Base-by-base conservation (phyloP, 2,113 vertebrate genomes). In the Aspiorhynchus laticeps region DNA sequence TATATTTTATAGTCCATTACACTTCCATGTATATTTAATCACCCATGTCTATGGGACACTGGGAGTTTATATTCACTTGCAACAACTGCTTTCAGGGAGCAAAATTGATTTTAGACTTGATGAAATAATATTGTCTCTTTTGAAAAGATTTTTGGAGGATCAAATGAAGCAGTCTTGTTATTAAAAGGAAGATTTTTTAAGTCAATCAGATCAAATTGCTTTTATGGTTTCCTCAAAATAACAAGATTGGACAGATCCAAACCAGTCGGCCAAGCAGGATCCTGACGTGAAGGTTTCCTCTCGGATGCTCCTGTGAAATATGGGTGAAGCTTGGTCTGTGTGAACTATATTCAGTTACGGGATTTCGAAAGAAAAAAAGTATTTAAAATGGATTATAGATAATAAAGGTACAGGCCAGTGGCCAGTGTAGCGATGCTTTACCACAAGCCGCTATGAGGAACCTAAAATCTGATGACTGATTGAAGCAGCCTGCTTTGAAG, bases 401-500 rank as follows among this genome's bases (percentile, higher is more conserved):
- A n/a, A n/a, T n/a, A n/a, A n/a, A n/a, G n/a, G n/a, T n/a, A n/a
- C 26, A 61, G 19, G 6, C 12, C 8, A 80, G 79, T 85, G 19
- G 6, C 12, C 8, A 80, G 79, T 85, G 73, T 83, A 77, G 38
- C 31, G 9, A 38, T 69, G 12, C 71, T 56, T 85, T 82, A 21
- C 76, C 28, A 31, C 46, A 81, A 85, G 76, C 79, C 48, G 21
- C 17, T 81, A 69, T 7, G 7, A 85, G 3, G 5, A 86, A 56
- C 77, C 33, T 17, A 51, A 43, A 2, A 2, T 46, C 5, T 1
- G 28, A 43, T 81, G 67, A 61, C 1, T 17, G 51, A 73, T 5
- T 86, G 65, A 86, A 81, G 36, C 41, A 61, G 63, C 41, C 33
- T 15, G 17, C 31, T 82, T 82, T 67, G 36, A 84, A 56, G 5